Evolutionary conservation across 1,140 invertebrate species (phyloP).

Genomic region (Ridgeia piscesae): DNA sequence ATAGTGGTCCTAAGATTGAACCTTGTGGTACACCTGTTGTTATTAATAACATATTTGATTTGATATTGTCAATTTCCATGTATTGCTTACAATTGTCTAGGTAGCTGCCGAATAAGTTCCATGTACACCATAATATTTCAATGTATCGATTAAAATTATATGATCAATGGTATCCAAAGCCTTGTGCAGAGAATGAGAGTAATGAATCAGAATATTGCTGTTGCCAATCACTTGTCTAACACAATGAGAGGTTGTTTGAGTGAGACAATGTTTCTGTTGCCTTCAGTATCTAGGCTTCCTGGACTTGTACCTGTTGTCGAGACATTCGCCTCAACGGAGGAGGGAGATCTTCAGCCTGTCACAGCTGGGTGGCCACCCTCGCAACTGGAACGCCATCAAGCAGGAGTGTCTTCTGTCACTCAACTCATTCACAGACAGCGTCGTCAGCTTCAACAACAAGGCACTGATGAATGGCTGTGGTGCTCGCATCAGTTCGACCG

Average conservation of each 20-base stretch:
- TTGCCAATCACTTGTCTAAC: neutral
- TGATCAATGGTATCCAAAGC: too few relatives aligned
- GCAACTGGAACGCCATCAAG: slow-evolving; percentile 46
- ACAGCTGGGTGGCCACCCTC: slow-evolving; percentile 53
- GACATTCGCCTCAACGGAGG: slow-evolving; percentile 38
- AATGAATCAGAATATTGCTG: too few relatives aligned
- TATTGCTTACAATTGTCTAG: too few relatives aligned
- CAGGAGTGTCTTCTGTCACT: slow-evolving; percentile 41
- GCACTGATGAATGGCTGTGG: slow-evolving; percentile 36
- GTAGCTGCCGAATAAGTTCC: too few relatives aligned
- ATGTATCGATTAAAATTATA: too few relatives aligned
- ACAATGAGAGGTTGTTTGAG: neutral
- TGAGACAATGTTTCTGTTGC: neutral
- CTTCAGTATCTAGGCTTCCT: slow-evolving; percentile 48
- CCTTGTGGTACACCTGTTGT: too few relatives aligned
- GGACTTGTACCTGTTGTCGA: slow-evolving; percentile 45
- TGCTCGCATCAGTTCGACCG: slow-evolving; percentile 12
- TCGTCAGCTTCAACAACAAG: slow-evolving; percentile 38
- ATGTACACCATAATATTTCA: too few relatives aligned
- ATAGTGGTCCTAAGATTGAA: too few relatives aligned
- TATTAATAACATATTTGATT: too few relatives aligned
- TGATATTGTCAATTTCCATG: too few relatives aligned
- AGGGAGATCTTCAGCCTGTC: slow-evolving; percentile 48
- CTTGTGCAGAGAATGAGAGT: too few relatives aligned
- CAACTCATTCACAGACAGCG: slow-evolving; percentile 36